These are phyloP conservation scores for Melieria picta DNA, from an alignment of 2,888 invertebrate genomes.

Conservation along the genomic window DNA sequence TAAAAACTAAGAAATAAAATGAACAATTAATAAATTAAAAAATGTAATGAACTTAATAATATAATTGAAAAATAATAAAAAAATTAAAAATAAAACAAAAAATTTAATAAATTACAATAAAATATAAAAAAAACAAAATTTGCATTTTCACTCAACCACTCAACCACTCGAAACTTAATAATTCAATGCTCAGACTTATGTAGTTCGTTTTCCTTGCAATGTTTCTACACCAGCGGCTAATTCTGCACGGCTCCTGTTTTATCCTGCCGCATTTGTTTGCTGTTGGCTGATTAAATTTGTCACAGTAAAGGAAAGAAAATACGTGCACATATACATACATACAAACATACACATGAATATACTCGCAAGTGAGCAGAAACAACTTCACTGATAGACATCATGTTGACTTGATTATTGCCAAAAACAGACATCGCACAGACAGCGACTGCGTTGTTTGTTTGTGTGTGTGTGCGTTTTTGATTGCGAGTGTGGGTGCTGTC, in stretches of 20 bases:
- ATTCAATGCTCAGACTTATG: background rate
- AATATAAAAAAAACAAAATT: background rate
- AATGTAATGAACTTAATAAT: background rate
- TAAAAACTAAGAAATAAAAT: background rate
- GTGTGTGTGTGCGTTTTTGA: too few species aligned
- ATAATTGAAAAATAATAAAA: background rate
- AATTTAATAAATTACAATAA: background rate
- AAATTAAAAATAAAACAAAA: background rate
- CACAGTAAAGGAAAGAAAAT: too few species aligned
- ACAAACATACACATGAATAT: background rate
- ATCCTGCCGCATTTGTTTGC: too few species aligned
- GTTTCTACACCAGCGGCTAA: too few species aligned
- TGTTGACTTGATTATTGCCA: constrained; percentile 8
- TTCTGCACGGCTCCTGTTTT: too few species aligned
- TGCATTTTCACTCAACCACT: too few species aligned
- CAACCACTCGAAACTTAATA: background rate
- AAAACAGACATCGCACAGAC: constrained; percentile 3
- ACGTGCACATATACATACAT: background rate
- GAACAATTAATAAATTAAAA: background rate
- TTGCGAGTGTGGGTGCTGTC: too few species aligned
- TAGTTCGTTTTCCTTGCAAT: background rate
- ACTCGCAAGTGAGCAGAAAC: background rate
- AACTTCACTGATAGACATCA: constrained; percentile 11
- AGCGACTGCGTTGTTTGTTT: too few species aligned
- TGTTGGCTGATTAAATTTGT: too few species aligned